phyloP scores from a whole-genome alignment of 2,888 invertebrate genomes.

The Tenthredo scrophulariae region DNA sequence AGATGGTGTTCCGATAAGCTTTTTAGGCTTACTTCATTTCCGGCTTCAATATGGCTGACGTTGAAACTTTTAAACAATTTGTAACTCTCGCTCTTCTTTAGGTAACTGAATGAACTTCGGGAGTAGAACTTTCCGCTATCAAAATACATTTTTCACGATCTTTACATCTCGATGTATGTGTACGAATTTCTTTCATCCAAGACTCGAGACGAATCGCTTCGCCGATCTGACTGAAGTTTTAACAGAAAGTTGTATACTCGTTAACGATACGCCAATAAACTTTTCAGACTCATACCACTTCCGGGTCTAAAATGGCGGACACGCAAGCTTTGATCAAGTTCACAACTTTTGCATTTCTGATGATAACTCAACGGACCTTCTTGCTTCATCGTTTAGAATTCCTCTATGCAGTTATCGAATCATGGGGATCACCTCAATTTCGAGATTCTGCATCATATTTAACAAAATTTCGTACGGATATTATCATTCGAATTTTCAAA shows the following conservation, averaged over 20 bases:
- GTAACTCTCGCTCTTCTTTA: not conserved
- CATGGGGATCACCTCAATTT: not conserved
- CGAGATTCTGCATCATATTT: not conserved
- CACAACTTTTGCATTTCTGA: not conserved
- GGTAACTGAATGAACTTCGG: not conserved
- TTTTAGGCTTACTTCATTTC: conserved; percentile 4
- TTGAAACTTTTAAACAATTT: not conserved
- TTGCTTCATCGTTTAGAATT: not conserved
- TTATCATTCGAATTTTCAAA: not conserved
- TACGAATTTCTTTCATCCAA: not conserved
- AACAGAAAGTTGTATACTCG: not conserved
- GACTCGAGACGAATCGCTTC: not conserved
- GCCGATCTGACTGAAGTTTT: not conserved
- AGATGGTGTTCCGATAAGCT: not conserved
- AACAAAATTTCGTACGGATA: not conserved
- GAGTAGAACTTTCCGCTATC: not conserved
- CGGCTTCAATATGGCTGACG: not conserved
- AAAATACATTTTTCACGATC: not conserved
- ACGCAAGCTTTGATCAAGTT: not conserved
- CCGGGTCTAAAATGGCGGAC: not conserved
- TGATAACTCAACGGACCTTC: not conserved
- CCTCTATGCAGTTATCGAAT: not conserved
- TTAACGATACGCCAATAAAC: not conserved
- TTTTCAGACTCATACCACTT: conserved; percentile 4
- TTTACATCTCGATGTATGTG: conserved; percentile 3